Evolutionary conservation across 2,113 vertebrate genomes (phyloP).

Genomic region (Cynoglossus semilaevis): DNA sequence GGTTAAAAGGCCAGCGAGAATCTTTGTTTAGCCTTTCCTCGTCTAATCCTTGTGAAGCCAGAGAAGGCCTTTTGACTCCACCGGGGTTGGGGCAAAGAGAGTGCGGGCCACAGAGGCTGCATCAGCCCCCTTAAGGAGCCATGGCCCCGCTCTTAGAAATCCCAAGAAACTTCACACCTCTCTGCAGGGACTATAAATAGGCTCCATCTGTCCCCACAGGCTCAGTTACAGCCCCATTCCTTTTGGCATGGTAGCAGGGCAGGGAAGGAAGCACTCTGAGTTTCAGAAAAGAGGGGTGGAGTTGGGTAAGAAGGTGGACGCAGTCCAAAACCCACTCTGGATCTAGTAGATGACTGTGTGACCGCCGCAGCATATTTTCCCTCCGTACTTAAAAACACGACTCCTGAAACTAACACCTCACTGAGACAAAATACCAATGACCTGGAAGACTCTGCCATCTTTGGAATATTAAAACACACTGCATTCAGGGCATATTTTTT

Average conservation of each 20-base stretch:
- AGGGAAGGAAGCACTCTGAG: constrained; percentile 51
- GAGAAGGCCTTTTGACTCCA: constrained; percentile 47
- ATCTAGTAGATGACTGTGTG: constrained; percentile 42
- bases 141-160: constrained; percentile 65
- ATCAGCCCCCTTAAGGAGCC: constrained; percentile 77
- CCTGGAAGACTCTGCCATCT: constrained; percentile 25
- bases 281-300: constrained; percentile 19
- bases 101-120: constrained; percentile 41
- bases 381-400: background rate
- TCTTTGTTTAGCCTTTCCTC: constrained; percentile 72
- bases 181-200: constrained; percentile 75
- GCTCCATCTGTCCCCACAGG: constrained; percentile 75
- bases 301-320: constrained; percentile 2
- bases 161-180: constrained; percentile 82
- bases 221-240: constrained; percentile 78
- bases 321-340: constrained; percentile 39
- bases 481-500: constrained; percentile 31
- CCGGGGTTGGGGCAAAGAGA: constrained; percentile 29
- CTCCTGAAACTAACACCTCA: background rate
- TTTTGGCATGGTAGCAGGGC: constrained; percentile 61
- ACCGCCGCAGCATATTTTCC: constrained; percentile 34
- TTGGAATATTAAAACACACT: constrained; percentile 42
- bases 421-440: constrained; percentile 24
- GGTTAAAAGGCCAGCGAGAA: constrained; percentile 45
- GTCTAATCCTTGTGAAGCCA: constrained; percentile 57